These are phyloP conservation scores for Pampusana beccarii DNA, from an alignment of 2,113 vertebrate genomes.

Conservation along the genomic window DNA sequence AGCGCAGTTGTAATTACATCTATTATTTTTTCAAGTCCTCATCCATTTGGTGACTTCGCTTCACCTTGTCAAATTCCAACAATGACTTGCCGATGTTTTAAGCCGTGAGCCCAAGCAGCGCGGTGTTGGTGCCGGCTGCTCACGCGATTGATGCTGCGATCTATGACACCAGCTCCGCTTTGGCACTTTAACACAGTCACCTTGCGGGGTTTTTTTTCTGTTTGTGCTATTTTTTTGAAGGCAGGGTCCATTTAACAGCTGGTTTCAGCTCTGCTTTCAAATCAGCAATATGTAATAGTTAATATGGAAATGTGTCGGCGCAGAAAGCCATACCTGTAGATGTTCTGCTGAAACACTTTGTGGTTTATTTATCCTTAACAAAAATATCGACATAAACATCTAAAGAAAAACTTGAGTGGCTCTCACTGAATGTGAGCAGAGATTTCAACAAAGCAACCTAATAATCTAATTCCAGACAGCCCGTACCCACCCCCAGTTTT, in stretches of 20 bases:
- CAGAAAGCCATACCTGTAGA: background rate
- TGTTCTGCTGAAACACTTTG: background rate
- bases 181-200: background rate
- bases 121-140: background rate
- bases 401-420: background rate
- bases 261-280: constrained; percentile 7
- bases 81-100: background rate
- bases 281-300: background rate
- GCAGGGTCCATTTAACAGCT: constrained; percentile 40
- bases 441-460: background rate
- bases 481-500: background rate
- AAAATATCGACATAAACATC: background rate
- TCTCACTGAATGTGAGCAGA: background rate
- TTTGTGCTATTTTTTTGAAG: background rate
- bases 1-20: background rate
- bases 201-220: background rate
- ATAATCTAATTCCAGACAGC: background rate
- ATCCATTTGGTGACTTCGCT: background rate
- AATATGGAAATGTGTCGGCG: background rate
- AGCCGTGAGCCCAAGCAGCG: background rate
- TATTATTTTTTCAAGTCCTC: background rate
- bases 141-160: background rate
- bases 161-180: background rate
- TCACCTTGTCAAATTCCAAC: background rate
- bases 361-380: background rate